Evolutionary conservation across 2,888 invertebrate genomes (phyloP).

Genomic region (Alloplasta piceator): DNA sequence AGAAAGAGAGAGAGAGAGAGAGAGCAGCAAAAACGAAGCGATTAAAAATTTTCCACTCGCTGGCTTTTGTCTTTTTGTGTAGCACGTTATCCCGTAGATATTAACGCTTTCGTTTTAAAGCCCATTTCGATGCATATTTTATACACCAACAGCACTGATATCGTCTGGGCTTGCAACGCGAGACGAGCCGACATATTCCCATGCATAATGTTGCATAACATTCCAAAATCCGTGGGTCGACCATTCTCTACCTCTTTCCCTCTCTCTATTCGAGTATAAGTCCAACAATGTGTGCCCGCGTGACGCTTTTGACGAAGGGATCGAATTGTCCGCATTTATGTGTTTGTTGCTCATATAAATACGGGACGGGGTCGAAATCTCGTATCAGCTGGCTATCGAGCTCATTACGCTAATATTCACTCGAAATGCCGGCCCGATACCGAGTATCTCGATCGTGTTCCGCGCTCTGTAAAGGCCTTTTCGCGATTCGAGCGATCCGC

Average conservation of each 20-base stretch:
- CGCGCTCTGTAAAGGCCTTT: slow-evolving; percentile 78
- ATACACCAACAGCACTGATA: slow-evolving; percentile 16
- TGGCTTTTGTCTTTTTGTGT: slow-evolving; percentile 48
- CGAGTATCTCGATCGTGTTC: slow-evolving; percentile 80
- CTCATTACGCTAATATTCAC: slow-evolving; percentile 83
- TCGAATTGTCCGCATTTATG: slow-evolving; percentile 39
- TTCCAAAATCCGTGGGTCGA: slow-evolving; percentile 54
- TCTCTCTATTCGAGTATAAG: slow-evolving; percentile 18
- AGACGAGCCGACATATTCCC: slow-evolving; percentile 19
- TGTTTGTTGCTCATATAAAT: slow-evolving; percentile 71
- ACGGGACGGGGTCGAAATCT: slow-evolving; percentile 76
- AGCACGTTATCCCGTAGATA: slow-evolving; percentile 28
- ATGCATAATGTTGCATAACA: slow-evolving; percentile 55
- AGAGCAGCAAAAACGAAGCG: slow-evolving; percentile 26
- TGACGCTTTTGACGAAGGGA: slow-evolving; percentile 61
- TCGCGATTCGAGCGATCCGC: slow-evolving; percentile 70
- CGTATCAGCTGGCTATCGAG: slow-evolving; percentile 79
- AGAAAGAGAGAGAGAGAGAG: slow-evolving; percentile 21
- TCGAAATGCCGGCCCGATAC: slow-evolving; percentile 80
- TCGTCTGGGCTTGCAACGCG: slow-evolving; percentile 12
- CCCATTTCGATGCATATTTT: slow-evolving; percentile 13
- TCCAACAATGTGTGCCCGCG: slow-evolving; percentile 31
- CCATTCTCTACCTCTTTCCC: slow-evolving; percentile 30
- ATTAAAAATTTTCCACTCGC: slow-evolving; percentile 59
- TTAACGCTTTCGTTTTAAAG: slow-evolving; percentile 11